phyloP scores from a whole-genome alignment of 35 echinoderm and acorn worm species.

The Apostichopus californicus region DNA sequence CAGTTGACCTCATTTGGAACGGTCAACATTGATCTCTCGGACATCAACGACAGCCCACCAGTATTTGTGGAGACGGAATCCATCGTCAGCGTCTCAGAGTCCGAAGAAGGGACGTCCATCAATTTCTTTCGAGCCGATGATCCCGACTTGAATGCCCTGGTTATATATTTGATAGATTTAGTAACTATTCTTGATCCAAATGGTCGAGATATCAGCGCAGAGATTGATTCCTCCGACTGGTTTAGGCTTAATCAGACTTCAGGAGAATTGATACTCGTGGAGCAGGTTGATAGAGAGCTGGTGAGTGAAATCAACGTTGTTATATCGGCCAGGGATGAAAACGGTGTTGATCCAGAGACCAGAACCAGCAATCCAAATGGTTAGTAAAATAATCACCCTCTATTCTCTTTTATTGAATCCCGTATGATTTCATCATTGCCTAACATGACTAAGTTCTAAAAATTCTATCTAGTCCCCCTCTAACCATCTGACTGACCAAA shows the following conservation, averaged over 20 bases:
- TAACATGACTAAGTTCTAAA: too few species aligned
- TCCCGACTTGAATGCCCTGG: constrained; percentile 50
- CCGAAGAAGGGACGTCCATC: not conserved
- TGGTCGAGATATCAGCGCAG: constrained; percentile 23
- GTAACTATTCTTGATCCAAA: constrained; percentile 4
- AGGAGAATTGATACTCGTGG: constrained; percentile 61
- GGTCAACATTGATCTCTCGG: constrained; percentile 74
- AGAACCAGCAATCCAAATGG: constrained; percentile 49
- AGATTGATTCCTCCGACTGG: constrained; percentile 1
- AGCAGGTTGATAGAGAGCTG: constrained; percentile 56
- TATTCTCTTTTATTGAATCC: too few species aligned
- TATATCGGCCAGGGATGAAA: constrained; percentile 48
- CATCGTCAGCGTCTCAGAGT: constrained; percentile 66
- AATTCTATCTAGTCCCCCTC: too few species aligned
- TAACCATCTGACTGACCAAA: too few species aligned
- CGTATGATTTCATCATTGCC: too few species aligned
- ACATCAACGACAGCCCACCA: constrained; percentile 87
- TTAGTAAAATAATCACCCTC: not conserved
- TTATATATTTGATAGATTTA: constrained; percentile 13
- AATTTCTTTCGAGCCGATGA: constrained; percentile 65
- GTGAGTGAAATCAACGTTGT: constrained; percentile 26
- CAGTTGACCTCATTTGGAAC: constrained; percentile 34
- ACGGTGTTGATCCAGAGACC: not conserved
- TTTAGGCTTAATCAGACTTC: constrained; percentile 30
- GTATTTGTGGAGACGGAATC: constrained; percentile 61